These are phyloP conservation scores for Platycercus adscitus DNA, from an alignment of 2,113 vertebrate species.

Conservation along the genomic window DNA sequence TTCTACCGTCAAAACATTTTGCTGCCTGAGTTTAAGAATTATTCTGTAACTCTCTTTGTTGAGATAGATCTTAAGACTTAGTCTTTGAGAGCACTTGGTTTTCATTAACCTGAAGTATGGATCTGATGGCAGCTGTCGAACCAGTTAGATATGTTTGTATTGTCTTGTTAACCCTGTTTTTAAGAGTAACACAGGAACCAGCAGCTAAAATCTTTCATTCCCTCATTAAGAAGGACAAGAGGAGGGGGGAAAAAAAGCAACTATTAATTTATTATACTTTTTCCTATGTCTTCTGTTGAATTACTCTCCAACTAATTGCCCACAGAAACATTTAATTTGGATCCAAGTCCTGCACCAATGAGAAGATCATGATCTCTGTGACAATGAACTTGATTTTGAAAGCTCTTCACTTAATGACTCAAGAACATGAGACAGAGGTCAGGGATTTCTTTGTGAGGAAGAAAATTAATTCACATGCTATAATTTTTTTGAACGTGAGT, in stretches of 20 bases:
- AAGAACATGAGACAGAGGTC: neutral
- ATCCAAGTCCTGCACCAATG: neutral
- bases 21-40: conserved; percentile 23
- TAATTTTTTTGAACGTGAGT: neutral
- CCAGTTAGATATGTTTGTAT: neutral
- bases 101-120: conserved; percentile 31
- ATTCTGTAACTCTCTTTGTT: conserved; percentile 20
- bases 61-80: neutral
- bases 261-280: neutral
- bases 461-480: neutral
- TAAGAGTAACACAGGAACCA: neutral
- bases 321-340: neutral
- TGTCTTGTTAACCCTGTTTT: conserved; percentile 13
- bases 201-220: neutral
- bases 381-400: neutral
- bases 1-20: conserved; percentile 56
- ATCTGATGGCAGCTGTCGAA: conserved; percentile 20
- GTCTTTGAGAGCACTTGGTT: conserved; percentile 55
- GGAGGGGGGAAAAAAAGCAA: rapidly evolving
- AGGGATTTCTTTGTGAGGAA: neutral
- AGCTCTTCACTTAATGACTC: neutral
- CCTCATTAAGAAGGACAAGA: neutral
- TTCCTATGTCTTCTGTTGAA: neutral
- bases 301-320: neutral
- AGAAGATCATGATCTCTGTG: neutral